A percentile compares a stretch with the other conserved stretches of the same genome.
These are phyloP conservation scores for Vicugna pacos DNA, from an alignment of 2,113 vertebrate species.

Conservation along the genomic window DNA sequence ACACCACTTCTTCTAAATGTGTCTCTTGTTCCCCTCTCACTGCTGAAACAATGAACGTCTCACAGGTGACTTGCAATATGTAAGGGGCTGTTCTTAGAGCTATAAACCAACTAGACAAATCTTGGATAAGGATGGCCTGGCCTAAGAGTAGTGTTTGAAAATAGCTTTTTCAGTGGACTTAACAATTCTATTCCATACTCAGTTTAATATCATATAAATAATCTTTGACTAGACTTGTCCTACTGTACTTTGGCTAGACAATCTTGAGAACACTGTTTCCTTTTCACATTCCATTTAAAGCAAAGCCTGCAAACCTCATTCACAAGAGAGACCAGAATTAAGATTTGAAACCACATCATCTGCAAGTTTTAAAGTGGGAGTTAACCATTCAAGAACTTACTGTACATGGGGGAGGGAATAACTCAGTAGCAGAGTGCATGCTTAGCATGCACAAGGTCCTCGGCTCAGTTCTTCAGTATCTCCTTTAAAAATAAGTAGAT, in stretches of 20 bases:
- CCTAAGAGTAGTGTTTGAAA: neutral
- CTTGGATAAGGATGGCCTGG: neutral
- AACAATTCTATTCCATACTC: neutral
- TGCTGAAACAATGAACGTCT: neutral
- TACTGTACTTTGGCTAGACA: neutral
- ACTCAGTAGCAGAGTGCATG: too few species aligned
- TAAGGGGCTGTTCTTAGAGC: neutral
- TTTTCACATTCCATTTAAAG: neutral
- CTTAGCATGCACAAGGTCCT: too few species aligned
- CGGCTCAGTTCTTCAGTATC: too few species aligned
- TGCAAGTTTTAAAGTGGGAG: neutral
- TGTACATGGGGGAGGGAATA: too few species aligned
- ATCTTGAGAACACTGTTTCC: neutral
- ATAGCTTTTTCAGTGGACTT: neutral
- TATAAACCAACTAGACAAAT: neutral
- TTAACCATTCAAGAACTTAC: neutral
- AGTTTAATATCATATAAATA: neutral
- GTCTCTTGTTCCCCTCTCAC: neutral
- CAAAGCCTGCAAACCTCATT: neutral
- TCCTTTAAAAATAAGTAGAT: too few species aligned
- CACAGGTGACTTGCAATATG: neutral
- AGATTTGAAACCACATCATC: neutral
- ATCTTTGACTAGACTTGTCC: neutral
- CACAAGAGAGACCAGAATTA: neutral
- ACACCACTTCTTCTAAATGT: neutral